Conservation (phyloP, 1,140 invertebrate species). For the Drosophila auraria region DNA sequence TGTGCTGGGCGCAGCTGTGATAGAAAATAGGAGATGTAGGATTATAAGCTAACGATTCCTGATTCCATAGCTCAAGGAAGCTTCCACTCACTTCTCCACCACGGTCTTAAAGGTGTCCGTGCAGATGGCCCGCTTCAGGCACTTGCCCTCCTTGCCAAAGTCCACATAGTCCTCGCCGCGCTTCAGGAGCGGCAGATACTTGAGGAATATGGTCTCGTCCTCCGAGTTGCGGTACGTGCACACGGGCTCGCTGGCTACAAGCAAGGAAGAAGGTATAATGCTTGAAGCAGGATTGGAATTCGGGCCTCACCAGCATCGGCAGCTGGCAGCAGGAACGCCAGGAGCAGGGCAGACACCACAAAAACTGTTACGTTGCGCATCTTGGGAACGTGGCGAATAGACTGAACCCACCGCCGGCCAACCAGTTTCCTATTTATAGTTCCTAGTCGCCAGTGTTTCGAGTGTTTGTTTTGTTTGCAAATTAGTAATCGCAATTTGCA, state of each 20-base stretch:
- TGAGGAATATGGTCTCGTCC: constrained; percentile 76
- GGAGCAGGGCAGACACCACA: constrained; percentile 16
- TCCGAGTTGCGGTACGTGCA: constrained; percentile 72
- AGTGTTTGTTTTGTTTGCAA: constrained; percentile 29
- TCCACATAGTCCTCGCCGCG: constrained; percentile 80
- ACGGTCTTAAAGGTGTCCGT: constrained; percentile 72
- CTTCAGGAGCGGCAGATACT: constrained; percentile 69
- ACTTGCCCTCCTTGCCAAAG: constrained; percentile 74
- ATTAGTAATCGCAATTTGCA: constrained; percentile 60
- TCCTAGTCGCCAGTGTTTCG: neutral
- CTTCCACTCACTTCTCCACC: constrained; percentile 72
- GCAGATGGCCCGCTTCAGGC: constrained; percentile 73
- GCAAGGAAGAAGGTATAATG: neutral
- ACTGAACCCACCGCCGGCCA: constrained; percentile 37
- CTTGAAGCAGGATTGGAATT: neutral
- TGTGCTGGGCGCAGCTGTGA: constrained; percentile 62
- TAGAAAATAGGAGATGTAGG: neutral
- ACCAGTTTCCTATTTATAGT: constrained; percentile 77
- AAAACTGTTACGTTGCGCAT: constrained; percentile 48
- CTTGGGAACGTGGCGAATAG: constrained; percentile 19
- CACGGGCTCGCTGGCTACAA: constrained; percentile 63
- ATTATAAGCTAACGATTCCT: neutral
- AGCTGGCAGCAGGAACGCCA: constrained; percentile 13
- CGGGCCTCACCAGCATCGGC: constrained; percentile 39
- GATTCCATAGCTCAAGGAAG: neutral